Conservation (phyloP, 2,888 invertebrate genomes). For the Neoitamus cyanurus region DNA sequence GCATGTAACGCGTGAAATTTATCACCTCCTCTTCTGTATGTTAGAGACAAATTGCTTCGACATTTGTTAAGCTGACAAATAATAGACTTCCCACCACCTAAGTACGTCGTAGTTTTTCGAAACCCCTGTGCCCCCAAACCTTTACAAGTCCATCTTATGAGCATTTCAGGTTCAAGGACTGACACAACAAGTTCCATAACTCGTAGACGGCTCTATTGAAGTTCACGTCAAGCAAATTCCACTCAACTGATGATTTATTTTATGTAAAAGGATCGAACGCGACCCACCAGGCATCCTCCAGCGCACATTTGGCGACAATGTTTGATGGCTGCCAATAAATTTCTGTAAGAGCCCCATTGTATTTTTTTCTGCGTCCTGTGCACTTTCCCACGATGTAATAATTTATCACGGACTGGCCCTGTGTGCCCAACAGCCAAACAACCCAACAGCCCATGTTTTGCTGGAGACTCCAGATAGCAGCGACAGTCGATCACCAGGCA, state of each 20-base stretch:
- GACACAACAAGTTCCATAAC: not conserved
- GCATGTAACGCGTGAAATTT: too few relatives aligned
- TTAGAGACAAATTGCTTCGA: too few relatives aligned
- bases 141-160: not conserved
- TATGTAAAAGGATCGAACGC: not conserved
- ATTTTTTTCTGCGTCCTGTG: not conserved
- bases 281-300: not conserved
- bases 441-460: not conserved
- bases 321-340: not conserved
- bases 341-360: not conserved
- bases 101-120: not conserved
- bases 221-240: not conserved
- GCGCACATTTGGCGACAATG: not conserved
- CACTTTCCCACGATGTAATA: constrained; percentile 14
- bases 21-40: too few relatives aligned
- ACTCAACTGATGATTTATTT: not conserved
- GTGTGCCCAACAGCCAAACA: not conserved
- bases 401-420: not conserved
- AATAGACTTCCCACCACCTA: not conserved
- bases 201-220: not conserved
- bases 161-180: not conserved
- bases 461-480: not conserved
- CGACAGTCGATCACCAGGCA: constrained; percentile 7
- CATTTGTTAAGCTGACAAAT: too few relatives aligned
- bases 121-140: not conserved